Conservation (phyloP, 2,888 invertebrate species). For the Leptura quadrifasciata region DNA sequence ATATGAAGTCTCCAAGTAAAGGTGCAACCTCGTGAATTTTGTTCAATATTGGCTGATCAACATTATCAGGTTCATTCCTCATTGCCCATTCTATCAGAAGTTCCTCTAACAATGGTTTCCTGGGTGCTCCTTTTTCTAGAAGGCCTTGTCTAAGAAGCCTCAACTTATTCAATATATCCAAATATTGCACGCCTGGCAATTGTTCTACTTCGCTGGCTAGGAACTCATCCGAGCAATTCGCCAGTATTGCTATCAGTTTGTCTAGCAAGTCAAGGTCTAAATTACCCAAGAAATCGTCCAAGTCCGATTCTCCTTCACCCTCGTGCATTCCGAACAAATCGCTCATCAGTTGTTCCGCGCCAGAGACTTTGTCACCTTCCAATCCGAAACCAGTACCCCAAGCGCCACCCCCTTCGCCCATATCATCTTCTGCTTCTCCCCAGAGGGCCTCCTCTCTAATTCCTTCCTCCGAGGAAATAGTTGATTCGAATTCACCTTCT, state of each 20-base stretch:
- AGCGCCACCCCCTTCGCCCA: conserved; percentile 38
- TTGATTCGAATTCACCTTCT: conserved; percentile 39
- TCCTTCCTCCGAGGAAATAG: conserved; percentile 30
- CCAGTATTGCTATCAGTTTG: conserved; percentile 61
- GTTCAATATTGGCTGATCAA: conserved; percentile 60
- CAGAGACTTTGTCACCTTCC: too few relatives aligned
- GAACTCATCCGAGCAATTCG: conserved; percentile 60
- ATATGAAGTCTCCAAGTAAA: conserved; percentile 55
- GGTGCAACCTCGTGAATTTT: conserved; percentile 64
- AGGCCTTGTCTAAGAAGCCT: conserved; percentile 53
- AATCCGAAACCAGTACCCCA: conserved; percentile 33
- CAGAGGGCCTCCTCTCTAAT: conserved; percentile 38
- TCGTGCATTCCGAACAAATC: conserved; percentile 46
- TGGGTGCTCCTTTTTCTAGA: conserved; percentile 23
- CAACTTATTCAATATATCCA: conserved; percentile 61
- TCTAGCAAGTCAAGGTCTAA: conserved; percentile 56
- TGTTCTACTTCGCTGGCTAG: conserved; percentile 52
- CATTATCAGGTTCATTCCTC: conserved; percentile 62
- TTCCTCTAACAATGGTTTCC: conserved; percentile 58
- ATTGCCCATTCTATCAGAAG: conserved; percentile 65
- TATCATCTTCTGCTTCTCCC: conserved; percentile 36
- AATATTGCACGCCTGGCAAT: conserved; percentile 60
- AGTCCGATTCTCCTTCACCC: conserved; percentile 41
- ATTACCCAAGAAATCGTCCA: conserved; percentile 43
- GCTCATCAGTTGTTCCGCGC: conserved; percentile 28